Evolutionary conservation across 2,113 vertebrate genomes (phyloP).

Genomic region (Cettia cetti): DNA sequence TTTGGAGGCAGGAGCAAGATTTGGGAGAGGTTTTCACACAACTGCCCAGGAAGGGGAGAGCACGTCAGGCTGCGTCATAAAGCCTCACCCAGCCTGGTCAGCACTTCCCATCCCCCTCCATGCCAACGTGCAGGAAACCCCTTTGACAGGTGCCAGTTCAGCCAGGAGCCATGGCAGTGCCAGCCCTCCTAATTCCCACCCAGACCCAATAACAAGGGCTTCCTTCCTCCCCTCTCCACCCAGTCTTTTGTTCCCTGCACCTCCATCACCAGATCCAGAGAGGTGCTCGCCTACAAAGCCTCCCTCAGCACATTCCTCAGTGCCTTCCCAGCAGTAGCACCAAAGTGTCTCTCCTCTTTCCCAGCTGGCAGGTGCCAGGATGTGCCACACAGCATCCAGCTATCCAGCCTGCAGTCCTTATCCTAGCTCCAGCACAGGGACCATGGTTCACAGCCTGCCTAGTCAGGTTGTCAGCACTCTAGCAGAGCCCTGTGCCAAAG

Average conservation of each 20-base stretch:
- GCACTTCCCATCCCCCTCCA: background rate
- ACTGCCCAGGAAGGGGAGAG: background rate
- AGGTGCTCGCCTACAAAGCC: background rate
- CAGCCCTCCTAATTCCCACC: background rate
- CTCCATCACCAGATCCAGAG: fast-evolving
- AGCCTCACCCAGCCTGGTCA: background rate
- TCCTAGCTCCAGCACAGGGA: background rate
- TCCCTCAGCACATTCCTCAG: background rate
- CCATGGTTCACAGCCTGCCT: background rate
- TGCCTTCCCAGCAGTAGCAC: background rate
- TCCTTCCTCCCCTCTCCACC: constrained; percentile 25
- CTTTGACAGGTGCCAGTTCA: constrained; percentile 7
- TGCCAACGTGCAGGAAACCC: background rate
- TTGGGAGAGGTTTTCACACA: background rate
- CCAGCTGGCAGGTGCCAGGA: background rate
- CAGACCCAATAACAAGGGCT: background rate
- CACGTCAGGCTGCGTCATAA: background rate
- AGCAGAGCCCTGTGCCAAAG: background rate
- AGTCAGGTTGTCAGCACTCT: background rate
- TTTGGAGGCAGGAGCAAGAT: background rate
- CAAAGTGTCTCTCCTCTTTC: background rate
- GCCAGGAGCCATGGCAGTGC: background rate
- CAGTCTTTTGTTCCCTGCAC: background rate
- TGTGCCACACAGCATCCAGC: background rate
- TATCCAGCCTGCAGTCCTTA: background rate